Evolutionary conservation across 2,888 invertebrate species (phyloP), one percentile per base, ranked within the genome.

Genomic region (Tenthredo notha): DNA sequence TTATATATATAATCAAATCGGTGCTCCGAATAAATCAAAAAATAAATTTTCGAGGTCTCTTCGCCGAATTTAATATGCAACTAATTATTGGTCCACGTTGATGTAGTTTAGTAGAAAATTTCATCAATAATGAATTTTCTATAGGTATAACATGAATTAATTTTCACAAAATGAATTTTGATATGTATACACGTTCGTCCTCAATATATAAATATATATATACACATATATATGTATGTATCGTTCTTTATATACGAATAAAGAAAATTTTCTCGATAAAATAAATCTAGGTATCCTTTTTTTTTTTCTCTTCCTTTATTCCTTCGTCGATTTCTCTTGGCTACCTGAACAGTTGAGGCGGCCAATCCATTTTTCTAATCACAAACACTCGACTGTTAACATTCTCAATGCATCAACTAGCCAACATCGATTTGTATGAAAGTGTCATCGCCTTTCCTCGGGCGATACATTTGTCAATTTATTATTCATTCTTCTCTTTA

Each of bases 361-460:
- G 86, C 90, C 91, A 91, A 89, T 91, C 90, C 91, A 91, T 91
- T 86, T 87, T 89, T 85, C 54, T 83, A 50, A 47, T 80, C 80
- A 80, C 80, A 80, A 61, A 80, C 58, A 80, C 61, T 58, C 47
- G 47, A 67, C 50, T 37, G 84, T 84, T 83, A 54, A 75, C 61
- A 65, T 84, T 40, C 84, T 80, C 77, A 47, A 67, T 43, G n/a
- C 87, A 89, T 89, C 88, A 88, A 84, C 88, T 90, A 89, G 85
- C 90, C 90, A 88, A 89, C 90, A 85, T 90, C 88, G 85, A 88
- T 85, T n/a, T 82, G 40, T 21, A 65, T 61, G 50, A 67, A 25
- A 18, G 83, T 83, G 43, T 67, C 67, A 67, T 83, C 47, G 50
- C 50, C 47, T 43, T 21, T 83, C n/a, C 33, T 77, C 25, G 77